A percentile compares a stretch with the other conserved stretches of the same genome.
These are phyloP conservation scores for Osmerus eperlanus DNA, from an alignment of 2,113 vertebrate species.

Conservation along the genomic window DNA sequence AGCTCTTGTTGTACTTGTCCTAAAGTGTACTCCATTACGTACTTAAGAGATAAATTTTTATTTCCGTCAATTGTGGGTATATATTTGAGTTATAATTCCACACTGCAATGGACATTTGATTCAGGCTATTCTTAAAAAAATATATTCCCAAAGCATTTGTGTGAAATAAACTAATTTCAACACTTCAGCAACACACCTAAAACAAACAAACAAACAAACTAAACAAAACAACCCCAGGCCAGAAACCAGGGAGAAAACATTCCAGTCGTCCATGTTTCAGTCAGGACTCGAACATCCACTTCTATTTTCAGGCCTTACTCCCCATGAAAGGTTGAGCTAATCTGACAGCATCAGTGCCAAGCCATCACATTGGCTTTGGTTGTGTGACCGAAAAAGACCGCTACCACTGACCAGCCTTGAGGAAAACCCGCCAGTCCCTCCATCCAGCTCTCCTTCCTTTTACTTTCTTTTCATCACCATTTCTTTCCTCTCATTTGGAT, in stretches of 20 bases:
- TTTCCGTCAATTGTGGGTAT: no score
- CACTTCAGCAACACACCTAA: background rate
- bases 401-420: conserved; percentile 13
- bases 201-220: background rate
- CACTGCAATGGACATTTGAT: no score
- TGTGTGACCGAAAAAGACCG: background rate
- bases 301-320: conserved; percentile 22
- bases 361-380: background rate
- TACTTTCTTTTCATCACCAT: background rate
- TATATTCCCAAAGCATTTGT: no score
- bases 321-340: conserved; percentile 1
- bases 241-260: background rate
- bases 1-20: background rate
- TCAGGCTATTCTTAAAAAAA: no score
- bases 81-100: no score
- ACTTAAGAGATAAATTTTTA: no score
- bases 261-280: background rate
- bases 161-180: no score
- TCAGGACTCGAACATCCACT: conserved; percentile 19
- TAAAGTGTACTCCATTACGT: no score
- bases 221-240: background rate
- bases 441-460: background rate
- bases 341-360: conserved; percentile 26
- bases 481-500: background rate
- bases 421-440: background rate